Evolutionary conservation across 2,888 invertebrate species (phyloP).

Genomic region (Callyntrura sp.): DNA sequence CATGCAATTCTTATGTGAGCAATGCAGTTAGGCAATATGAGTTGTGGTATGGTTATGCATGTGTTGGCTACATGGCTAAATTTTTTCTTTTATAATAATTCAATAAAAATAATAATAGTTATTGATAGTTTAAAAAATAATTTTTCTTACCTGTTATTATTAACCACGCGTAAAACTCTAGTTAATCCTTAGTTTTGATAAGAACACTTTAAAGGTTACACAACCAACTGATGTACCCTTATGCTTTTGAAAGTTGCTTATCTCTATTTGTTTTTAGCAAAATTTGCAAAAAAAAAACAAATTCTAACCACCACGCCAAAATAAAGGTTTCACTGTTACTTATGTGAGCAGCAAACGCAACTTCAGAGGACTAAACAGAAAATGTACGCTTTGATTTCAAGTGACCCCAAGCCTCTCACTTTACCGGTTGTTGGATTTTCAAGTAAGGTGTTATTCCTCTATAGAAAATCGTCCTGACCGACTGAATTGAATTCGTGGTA

Average conservation of each 20-base stretch:
- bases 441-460: not conserved
- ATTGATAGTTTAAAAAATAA: not conserved
- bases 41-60: no score
- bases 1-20: not conserved
- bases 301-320: constrained; percentile 48
- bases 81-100: constrained; percentile 6
- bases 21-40: not conserved
- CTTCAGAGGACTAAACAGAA: no score
- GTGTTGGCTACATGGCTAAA: not conserved
- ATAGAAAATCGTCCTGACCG: constrained; percentile 33
- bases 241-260: constrained; percentile 62
- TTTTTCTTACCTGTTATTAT: constrained; percentile 32
- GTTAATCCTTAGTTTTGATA: not conserved
- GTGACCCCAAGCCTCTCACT: not conserved
- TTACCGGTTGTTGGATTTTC: constrained; percentile 4
- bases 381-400: not conserved
- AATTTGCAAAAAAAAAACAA: constrained; percentile 2
- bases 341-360: not conserved
- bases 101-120: not conserved
- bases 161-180: not conserved
- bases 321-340: constrained; percentile 68
- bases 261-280: constrained; percentile 24
- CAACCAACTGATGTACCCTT: constrained; percentile 8
- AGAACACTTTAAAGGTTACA: constrained; percentile 36
- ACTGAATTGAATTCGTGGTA: constrained; percentile 20